Evolutionary conservation across 2,113 vertebrate species (phyloP), one percentile per base, ranked within the genome.

Genomic region (Asarcornis scutulata): DNA sequence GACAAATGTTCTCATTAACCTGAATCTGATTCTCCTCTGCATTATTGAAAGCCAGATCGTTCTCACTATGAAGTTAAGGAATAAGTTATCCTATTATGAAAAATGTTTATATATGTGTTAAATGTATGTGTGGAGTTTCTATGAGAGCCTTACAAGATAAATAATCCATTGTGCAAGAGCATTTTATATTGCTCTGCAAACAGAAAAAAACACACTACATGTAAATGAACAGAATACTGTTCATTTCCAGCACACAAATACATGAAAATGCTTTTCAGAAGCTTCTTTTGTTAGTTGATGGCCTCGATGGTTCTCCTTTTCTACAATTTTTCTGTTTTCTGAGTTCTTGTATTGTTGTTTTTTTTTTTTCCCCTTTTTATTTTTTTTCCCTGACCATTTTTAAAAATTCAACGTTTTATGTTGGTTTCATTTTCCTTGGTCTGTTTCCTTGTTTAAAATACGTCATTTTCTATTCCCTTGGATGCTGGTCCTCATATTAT

Each of bases 1-100:
- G 88, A 78, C 66, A 93, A 89, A 91, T 84, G 29, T 89, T 92
- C 72, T 94, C 31, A 90, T 89, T 95, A 80, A 89, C 50, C 55
- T 62, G 80, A 71, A 87, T 75, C 23, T 85, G 86, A 78, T 93
- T 92, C 15, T 90, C 9, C n/a, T 90, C n/a, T 81, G 92, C 52
- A 31, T 86, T 92, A 64, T 3, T 92, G 77, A 94, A 83, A 83
- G 21, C 14, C 75, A 78, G 29, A 75, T 67, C 3, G 34, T 75
- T 75, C 94, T 74, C 69, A 56, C 55, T 27, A 16, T 52, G 66
- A 93, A 74, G 62, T 64, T 60, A 89, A 91, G 31, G 38, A 88
- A 87, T 64, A 12, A 40, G 15, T 87, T 84, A 16, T 52, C n/a
- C 29, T 83, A 53, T 66, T 84, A 62, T 50, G 66, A 94, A 89